Evolutionary conservation across 2,888 invertebrate genomes (phyloP), one percentile per base, ranked within the genome.

Genomic region (Pedicia rivosa): DNA sequence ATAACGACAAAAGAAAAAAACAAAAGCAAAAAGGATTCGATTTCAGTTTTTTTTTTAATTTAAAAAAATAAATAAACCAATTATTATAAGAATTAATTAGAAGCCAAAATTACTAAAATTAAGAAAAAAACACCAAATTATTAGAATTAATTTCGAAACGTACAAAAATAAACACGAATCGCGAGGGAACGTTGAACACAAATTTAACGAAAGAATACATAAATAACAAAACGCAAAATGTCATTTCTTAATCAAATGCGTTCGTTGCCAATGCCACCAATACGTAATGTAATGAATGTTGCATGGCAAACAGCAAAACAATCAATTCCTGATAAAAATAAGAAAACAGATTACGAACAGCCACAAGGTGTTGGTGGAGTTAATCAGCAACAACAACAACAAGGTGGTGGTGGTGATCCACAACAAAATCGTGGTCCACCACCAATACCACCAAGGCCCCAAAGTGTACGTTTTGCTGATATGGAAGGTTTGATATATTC

Each of bases 241-340:
- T 66, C 74, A 49, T 67, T 71, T 52, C 66, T 77, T 47, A 52
- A 56, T 46, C 58, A 59, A 53, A 50, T 62, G 40, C 57, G 57
- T 48, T 53, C 84, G 47, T 78, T 82, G 17, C 78, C 81, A 30
- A 48, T 86, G 49, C 83, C 83, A 33, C 78, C 82, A 25, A 52
- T 82, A 43, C 72, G 72, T 54, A 82, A 82, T 54, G 76, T 80
- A 28, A 55, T 83, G 51, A 81, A 81, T 54, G 84, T 84, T 44
- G 81, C 83, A 16, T 75, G 80, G 72, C 84, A 84, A 60, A 79
- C 83, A 14, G 70, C 82, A 33, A 70, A 79, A 48, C 79, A 84
- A 54, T 71, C 76, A 51, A 72, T 83, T 53, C 84, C 86, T 35
- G 75, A 76, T 28, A 75, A 72, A 50, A 55, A 63, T 7, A 65